These are phyloP conservation scores for Cydia strobilella DNA, from an alignment of 1,140 invertebrate species.

Conservation along the genomic window DNA sequence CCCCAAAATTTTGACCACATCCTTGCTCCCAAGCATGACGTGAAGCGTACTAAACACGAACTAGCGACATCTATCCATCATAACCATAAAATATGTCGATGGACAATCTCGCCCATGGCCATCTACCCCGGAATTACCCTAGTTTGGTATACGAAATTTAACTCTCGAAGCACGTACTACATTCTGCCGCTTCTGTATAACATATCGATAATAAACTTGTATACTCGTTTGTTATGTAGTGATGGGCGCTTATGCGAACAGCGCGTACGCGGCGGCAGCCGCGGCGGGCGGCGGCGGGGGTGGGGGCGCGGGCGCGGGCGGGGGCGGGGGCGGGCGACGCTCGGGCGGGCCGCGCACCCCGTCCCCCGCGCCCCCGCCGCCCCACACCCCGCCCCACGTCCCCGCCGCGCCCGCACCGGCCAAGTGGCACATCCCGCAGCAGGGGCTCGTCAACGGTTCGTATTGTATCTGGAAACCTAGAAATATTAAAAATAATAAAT, in stretches of 20 bases:
- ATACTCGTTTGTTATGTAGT: constrained; percentile 44
- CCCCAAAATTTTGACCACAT: too few relatives aligned
- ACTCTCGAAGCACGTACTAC: too few relatives aligned
- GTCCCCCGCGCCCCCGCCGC: constrained; percentile 43
- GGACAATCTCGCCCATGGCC: too few relatives aligned
- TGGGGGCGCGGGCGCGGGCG: constrained; percentile 36
- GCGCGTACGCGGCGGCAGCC: constrained; percentile 43
- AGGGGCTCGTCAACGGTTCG: constrained; percentile 71
- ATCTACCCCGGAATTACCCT: too few relatives aligned
- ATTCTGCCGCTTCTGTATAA: too few relatives aligned
- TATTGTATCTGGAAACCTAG: neutral
- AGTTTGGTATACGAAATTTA: too few relatives aligned
- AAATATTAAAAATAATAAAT: too few relatives aligned
- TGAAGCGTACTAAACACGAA: too few relatives aligned
- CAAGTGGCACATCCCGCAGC: constrained; percentile 86
- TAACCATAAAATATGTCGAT: too few relatives aligned
- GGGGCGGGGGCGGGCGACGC: constrained; percentile 46
- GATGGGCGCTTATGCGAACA: constrained; percentile 53
- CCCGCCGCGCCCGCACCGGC: constrained; percentile 53
- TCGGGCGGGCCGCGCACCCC: constrained; percentile 45
- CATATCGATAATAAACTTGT: too few relatives aligned
- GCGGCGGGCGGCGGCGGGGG: constrained; percentile 40
- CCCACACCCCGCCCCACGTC: constrained; percentile 36
- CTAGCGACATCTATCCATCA: too few relatives aligned
- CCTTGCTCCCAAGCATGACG: too few relatives aligned